Conservation (phyloP, 2,113 vertebrate genomes). For the Cavia porcellus region DNA sequence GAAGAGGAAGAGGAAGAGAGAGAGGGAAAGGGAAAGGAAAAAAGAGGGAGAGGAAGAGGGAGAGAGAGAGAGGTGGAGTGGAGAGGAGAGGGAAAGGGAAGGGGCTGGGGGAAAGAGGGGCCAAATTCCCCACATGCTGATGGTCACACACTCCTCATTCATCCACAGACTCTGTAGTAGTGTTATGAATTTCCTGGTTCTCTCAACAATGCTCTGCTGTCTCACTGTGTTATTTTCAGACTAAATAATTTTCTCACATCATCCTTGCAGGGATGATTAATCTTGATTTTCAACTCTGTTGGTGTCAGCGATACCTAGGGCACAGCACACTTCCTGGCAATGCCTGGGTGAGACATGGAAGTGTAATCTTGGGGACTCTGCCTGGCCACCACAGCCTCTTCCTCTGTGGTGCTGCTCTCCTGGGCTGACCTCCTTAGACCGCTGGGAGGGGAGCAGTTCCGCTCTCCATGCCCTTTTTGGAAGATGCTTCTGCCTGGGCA, state of each 20-base stretch:
- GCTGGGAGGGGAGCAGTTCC: background rate
- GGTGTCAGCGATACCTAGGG: background rate
- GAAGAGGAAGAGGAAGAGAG: background rate
- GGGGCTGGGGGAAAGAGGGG: too few relatives aligned
- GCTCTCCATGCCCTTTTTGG: background rate
- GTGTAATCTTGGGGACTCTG: background rate
- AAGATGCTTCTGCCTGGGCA: background rate
- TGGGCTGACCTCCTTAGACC: background rate
- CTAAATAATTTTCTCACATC: background rate
- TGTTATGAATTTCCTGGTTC: background rate
- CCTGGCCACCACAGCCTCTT: background rate
- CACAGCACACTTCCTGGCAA: background rate
- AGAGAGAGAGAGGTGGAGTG: too few relatives aligned
- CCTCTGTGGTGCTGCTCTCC: background rate
- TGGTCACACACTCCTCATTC: rapidly evolving
- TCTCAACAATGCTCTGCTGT: background rate
- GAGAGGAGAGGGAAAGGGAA: too few relatives aligned
- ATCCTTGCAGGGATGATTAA: background rate
- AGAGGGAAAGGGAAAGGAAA: too few relatives aligned
- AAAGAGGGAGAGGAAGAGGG: too few relatives aligned
- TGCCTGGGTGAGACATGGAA: background rate
- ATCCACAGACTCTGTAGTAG: background rate
- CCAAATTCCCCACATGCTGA: background rate
- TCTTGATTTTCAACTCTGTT: background rate
- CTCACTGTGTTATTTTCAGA: background rate